Evolutionary conservation across 2,797 vertebrate genomes (phyloP).

Genomic region (Phoxinus dragarum): DNA sequence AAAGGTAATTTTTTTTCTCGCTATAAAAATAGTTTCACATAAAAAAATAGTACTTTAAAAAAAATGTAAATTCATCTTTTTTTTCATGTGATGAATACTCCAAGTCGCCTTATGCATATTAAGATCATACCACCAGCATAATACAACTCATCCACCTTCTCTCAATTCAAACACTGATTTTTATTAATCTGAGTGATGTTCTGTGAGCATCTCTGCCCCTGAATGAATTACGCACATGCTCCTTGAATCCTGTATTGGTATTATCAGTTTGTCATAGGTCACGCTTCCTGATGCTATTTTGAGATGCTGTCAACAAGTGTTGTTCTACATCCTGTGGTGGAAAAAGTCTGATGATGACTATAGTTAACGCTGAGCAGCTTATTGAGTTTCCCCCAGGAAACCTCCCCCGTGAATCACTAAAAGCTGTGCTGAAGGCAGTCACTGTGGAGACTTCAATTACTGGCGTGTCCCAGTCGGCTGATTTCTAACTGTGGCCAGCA

Average conservation of each 20-base stretch:
- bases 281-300: conserved; percentile 51
- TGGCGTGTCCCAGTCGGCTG: conserved; percentile 76
- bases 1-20: background rate
- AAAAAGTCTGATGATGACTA: conserved; percentile 75
- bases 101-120: background rate
- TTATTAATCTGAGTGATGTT: conserved; percentile 11
- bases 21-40: no score
- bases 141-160: background rate
- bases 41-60: no score
- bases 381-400: conserved; percentile 73
- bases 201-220: conserved; percentile 60
- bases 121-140: background rate
- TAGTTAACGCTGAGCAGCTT: conserved; percentile 75
- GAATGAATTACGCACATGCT: background rate
- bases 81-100: background rate
- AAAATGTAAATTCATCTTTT: background rate
- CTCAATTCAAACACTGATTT: background rate
- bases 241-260: conserved; percentile 23
- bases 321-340: conserved; percentile 69
- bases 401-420: conserved; percentile 74
- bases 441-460: conserved; percentile 81
- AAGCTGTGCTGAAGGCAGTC: conserved; percentile 74
- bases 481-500: conserved; percentile 77
- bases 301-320: conserved; percentile 65
- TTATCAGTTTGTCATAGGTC: conserved; percentile 48